These are phyloP conservation scores for Pygocentrus nattereri DNA, from an alignment of 2,797 vertebrate genomes.

Conservation along the genomic window DNA sequence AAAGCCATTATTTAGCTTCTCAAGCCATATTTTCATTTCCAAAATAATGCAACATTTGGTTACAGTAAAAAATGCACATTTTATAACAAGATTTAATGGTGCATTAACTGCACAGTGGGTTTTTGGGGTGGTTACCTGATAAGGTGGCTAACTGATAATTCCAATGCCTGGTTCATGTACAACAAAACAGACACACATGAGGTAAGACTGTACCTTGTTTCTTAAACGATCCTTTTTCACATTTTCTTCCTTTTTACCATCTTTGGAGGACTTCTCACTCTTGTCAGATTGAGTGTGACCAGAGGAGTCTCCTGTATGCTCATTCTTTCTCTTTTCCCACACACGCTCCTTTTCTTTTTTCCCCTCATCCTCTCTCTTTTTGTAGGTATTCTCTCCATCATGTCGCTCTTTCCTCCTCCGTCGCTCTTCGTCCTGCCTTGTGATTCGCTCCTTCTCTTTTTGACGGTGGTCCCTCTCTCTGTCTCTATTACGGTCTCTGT, in stretches of 20 bases:
- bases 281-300: constrained; percentile 75
- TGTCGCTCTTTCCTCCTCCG: constrained; percentile 90
- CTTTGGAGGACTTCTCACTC: constrained; percentile 83
- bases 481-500: constrained; percentile 86
- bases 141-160: background rate
- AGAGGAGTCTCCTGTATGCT: constrained; percentile 78
- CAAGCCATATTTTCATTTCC: too few relatives aligned
- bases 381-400: constrained; percentile 88
- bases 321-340: constrained; percentile 87
- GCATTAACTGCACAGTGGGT: background rate
- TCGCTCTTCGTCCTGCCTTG: constrained; percentile 92
- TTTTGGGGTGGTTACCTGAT: background rate
- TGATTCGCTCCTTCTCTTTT: constrained; percentile 87
- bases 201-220: constrained; percentile 86
- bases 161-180: background rate
- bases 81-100: background rate
- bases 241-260: constrained; percentile 89
- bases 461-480: constrained; percentile 85
- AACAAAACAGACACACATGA: background rate
- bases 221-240: constrained; percentile 91
- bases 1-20: too few relatives aligned
- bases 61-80: too few relatives aligned
- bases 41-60: too few relatives aligned
- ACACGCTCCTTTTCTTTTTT: constrained; percentile 87
- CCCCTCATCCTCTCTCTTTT: constrained; percentile 89